Base-by-base conservation (phyloP, 2,888 invertebrate genomes). In the Diabrotica balteata region DNA sequence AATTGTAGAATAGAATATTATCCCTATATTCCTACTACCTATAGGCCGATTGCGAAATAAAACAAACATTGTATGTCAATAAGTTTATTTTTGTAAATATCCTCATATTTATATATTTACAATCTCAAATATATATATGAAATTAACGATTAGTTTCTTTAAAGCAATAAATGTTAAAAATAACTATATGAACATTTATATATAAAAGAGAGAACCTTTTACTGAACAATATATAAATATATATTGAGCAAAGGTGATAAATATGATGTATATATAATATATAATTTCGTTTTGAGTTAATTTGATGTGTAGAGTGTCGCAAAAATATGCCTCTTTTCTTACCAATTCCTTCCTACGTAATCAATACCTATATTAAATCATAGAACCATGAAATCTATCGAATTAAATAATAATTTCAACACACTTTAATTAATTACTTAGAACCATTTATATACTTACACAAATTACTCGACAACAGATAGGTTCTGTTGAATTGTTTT, bases 81-180 rank as follows among this genome's bases (percentile, higher is more conserved):
- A 76, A 75, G 72, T 75, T 65, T 76, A 75, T 75, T 70, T 71
- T 75, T 77, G 75, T 76, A 77, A 76, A 77, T 81, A 81, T 80
- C 79, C 80, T 81, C 80, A 82, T 83, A 83, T 83, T 80, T 83
- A 83, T 83, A 83, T 83, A 84, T 84, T 80, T 84, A 84, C 82
- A 79, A 68, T 73, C 80, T 78, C 77, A 81, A 82, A 83, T 83
- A 82, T 83, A 80, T 80, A 80, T 82, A 83, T 80, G 80, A 81
- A 78, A 78, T 79, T 77, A 80, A 49, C 32, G 63, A 63, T 63
- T 63, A 63, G 63, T 80, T 79, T 81, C 77, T 79, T 78, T 77
- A 76, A 80, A 82, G 78, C 77, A 80, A 80, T 80, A 75, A 75
- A 76, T 63, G 74, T 79, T 73, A 76, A 76, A 75, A 76, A 78